phyloP scores from a whole-genome alignment of 2,113 vertebrate species.

The Onychorhynchus coronatus region DNA sequence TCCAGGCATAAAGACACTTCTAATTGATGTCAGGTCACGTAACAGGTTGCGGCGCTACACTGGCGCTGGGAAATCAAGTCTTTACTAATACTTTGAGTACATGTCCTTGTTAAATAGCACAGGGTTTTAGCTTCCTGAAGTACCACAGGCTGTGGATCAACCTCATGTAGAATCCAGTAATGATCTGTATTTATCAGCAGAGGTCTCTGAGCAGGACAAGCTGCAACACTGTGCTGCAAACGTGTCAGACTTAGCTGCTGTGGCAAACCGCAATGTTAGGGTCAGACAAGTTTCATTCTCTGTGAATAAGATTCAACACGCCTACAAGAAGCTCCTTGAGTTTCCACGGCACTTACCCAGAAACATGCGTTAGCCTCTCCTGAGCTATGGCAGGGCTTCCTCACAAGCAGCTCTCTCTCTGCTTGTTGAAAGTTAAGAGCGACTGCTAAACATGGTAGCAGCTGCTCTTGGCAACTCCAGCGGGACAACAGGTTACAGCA shows the following conservation, averaged over 20 bases:
- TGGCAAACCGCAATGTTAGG: not conserved
- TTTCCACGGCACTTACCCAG: not conserved
- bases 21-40: not conserved
- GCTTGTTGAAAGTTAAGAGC: not conserved
- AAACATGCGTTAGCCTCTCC: rapidly evolving
- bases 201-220: not conserved
- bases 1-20: not conserved
- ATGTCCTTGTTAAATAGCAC: not conserved
- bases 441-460: not conserved
- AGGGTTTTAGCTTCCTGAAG: not conserved
- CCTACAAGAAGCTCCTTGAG: not conserved
- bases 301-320: not conserved
- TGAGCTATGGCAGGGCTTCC: not conserved
- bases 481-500: rapidly evolving
- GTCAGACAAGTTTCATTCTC: not conserved
- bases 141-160: not conserved
- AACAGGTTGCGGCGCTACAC: not conserved
- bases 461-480: not conserved
- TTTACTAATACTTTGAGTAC: not conserved
- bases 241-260: not conserved
- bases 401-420: not conserved
- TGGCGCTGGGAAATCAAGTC: not conserved
- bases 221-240: not conserved
- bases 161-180: not conserved
- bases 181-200: not conserved